Percentiles rank a stretch among this genome's conserved stretches.
phyloP scores from a whole-genome alignment of 2,797 vertebrate genomes.

The Onychomys leucogaster region DNA sequence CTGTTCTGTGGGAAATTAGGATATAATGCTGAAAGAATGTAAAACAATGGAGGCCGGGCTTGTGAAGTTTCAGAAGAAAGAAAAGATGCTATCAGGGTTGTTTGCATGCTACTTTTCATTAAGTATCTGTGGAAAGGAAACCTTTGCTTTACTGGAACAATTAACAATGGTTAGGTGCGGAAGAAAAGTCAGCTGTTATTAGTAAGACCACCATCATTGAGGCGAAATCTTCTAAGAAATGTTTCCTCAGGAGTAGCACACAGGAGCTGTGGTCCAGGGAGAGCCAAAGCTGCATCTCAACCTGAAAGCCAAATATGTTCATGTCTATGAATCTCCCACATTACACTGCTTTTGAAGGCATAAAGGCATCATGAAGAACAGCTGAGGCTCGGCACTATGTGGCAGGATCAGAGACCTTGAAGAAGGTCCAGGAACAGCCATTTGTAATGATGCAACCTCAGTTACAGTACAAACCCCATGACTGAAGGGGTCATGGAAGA shows the following conservation, averaged over 20 bases:
- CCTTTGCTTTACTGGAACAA: neutral
- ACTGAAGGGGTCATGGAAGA: too few relatives aligned
- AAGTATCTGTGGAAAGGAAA: neutral
- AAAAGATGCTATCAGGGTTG: neutral
- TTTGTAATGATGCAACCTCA: neutral
- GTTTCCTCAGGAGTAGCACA: neutral
- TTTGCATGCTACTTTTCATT: neutral
- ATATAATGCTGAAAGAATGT: neutral
- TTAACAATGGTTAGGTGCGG: neutral
- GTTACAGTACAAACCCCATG: neutral
- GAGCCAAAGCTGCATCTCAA: neutral
- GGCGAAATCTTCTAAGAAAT: neutral
- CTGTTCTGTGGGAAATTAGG: neutral
- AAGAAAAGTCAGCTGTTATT: neutral
- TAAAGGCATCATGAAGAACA: neutral
- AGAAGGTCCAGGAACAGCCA: neutral
- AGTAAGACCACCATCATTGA: neutral
- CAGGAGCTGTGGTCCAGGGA: neutral
- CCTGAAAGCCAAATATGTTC: neutral
- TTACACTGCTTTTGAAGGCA: neutral
- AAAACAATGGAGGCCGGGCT: neutral
- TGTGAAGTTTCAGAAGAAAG: neutral
- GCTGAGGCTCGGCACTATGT: neutral
- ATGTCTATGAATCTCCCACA: neutral
- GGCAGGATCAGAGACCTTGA: neutral